A percentile compares a stretch with the other conserved stretches of the same genome.
phyloP scores from a whole-genome alignment of 1,140 invertebrate genomes.

The Gonatopus flavifemur region DNA sequence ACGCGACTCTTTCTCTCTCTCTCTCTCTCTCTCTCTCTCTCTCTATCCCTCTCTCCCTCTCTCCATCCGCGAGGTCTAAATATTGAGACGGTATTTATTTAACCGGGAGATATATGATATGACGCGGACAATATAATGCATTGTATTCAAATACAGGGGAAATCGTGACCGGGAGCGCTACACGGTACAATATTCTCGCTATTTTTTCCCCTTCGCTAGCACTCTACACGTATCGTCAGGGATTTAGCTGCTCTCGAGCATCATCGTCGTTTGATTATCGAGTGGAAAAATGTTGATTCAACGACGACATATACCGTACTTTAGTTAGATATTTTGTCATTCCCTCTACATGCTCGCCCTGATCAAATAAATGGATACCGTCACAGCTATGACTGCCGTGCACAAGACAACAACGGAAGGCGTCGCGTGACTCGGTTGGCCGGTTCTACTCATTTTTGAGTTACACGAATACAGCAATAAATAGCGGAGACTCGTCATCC shows the following conservation, averaged over 20 bases:
- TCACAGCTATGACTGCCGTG: too few relatives aligned
- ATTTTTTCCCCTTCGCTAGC: background rate
- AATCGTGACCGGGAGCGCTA: slow-evolving; percentile 55
- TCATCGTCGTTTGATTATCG: too few relatives aligned
- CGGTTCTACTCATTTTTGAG: slow-evolving; percentile 9
- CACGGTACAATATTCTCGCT: too few relatives aligned
- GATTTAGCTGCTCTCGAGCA: too few relatives aligned
- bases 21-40: background rate
- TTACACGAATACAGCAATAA: slow-evolving; percentile 15
- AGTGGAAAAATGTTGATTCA: too few relatives aligned
- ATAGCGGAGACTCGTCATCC: slow-evolving; percentile 20
- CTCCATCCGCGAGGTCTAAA: slow-evolving; percentile 48
- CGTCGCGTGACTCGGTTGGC: background rate
- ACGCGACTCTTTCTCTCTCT: background rate
- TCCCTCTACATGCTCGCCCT: background rate
- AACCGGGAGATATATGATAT: slow-evolving; percentile 59
- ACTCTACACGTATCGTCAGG: slow-evolving; percentile 8
- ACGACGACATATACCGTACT: too few relatives aligned
- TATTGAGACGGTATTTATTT: slow-evolving; percentile 60
- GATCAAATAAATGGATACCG: too few relatives aligned
- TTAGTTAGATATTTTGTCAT: too few relatives aligned
- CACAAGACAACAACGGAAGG: too few relatives aligned
- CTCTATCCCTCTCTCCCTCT: background rate
- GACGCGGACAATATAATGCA: slow-evolving; percentile 60
- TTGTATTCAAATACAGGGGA: slow-evolving; percentile 61